Evolutionary conservation across 2,888 invertebrate genomes (phyloP).

Genomic region (Epinotia bilunana): DNA sequence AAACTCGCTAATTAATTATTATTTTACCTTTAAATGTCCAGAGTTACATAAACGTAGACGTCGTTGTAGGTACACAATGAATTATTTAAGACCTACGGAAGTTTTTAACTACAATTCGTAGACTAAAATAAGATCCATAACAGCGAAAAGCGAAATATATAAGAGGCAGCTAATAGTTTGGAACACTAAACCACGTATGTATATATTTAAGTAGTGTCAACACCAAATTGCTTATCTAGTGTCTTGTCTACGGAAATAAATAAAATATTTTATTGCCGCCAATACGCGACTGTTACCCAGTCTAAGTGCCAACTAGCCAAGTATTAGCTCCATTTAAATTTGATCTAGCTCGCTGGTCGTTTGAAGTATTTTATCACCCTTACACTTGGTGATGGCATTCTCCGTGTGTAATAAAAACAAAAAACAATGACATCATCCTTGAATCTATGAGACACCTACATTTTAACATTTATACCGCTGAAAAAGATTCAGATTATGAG

Average conservation of each 20-base stretch:
- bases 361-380: constrained; percentile 33
- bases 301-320: neutral
- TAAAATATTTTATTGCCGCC: constrained; percentile 26
- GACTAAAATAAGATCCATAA: neutral
- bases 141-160: neutral
- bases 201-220: neutral
- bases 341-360: constrained; percentile 5
- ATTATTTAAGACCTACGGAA: neutral
- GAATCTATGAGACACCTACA: neutral
- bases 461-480: too few species aligned
- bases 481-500: too few species aligned
- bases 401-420: constrained; percentile 18
- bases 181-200: neutral
- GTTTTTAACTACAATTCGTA: neutral
- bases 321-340: neutral
- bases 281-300: neutral
- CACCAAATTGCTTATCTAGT: constrained; percentile 10
- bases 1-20: constrained; percentile 44
- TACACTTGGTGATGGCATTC: constrained; percentile 31
- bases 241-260: constrained; percentile 28
- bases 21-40: constrained; percentile 20
- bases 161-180: neutral
- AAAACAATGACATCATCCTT: constrained; percentile 19
- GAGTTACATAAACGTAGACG: constrained; percentile 12
- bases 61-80: neutral